Conservation (phyloP, 2,113 vertebrate genomes). For the Nerophis lumbriciformis region DNA sequence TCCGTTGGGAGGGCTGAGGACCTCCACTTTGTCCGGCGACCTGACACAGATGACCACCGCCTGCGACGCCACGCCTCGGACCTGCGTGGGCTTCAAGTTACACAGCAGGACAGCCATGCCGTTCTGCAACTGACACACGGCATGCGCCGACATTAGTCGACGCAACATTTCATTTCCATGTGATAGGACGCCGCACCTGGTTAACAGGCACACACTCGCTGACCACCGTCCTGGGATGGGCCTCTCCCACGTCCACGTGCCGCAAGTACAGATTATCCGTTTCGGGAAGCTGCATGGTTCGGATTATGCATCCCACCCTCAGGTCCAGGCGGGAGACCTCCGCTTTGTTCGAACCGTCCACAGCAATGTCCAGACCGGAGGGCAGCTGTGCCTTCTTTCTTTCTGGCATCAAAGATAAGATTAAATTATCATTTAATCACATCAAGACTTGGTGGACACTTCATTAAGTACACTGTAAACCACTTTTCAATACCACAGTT, state of each 20-base stretch:
- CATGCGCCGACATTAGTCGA: background rate
- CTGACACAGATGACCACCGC: constrained; percentile 94
- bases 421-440: background rate
- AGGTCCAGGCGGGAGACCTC: constrained; percentile 87
- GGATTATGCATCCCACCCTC: constrained; percentile 81
- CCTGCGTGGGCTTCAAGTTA: constrained; percentile 89
- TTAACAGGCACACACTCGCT: constrained; percentile 83
- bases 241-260: constrained; percentile 86
- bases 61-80: constrained; percentile 87
- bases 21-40: constrained; percentile 87
- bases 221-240: constrained; percentile 80
- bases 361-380: constrained; percentile 42
- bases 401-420: constrained; percentile 6
- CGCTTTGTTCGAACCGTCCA: constrained; percentile 41
- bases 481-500: too few species aligned
- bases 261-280: constrained; percentile 82
- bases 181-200: constrained; percentile 71
- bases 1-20: constrained; percentile 81
- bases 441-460: too few species aligned
- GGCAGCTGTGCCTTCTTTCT: constrained; percentile 40
- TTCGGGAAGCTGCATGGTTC: constrained; percentile 81
- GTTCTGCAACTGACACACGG: constrained; percentile 83
- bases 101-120: constrained; percentile 88
- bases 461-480: too few species aligned
- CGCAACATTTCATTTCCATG: background rate